Percentiles rank a stretch among this genome's conserved stretches.
These are phyloP conservation scores for Yoshiicerus persimilis DNA, from an alignment of 1,140 invertebrate species.

Conservation along the genomic window DNA sequence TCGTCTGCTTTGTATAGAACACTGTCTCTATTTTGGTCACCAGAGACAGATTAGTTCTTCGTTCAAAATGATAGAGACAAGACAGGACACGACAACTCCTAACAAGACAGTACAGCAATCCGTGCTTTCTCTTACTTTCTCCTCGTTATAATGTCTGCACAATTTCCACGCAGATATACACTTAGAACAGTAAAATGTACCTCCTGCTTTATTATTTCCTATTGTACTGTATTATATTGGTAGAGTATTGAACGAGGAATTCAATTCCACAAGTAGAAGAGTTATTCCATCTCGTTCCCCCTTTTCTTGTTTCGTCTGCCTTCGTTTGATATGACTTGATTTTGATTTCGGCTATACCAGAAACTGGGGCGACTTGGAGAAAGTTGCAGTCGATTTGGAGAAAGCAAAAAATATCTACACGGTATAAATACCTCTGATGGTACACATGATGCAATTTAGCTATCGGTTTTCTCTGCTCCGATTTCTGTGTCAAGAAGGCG, in stretches of 20 bases:
- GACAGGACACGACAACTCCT: neutral
- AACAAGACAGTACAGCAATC: neutral
- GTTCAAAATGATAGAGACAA: neutral
- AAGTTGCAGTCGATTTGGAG: neutral
- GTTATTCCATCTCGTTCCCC: neutral
- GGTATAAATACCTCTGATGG: neutral
- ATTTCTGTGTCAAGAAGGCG: neutral
- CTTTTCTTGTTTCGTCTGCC: neutral
- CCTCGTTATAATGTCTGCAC: neutral
- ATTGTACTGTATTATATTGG: neutral
- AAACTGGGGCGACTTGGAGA: neutral
- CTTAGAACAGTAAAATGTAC: neutral
- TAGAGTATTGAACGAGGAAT: neutral
- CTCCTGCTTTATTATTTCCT: neutral
- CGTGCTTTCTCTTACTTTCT: neutral
- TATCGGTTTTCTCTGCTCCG: neutral
- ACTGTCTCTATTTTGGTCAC: neutral
- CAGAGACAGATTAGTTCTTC: conserved; percentile 17
- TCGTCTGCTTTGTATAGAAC: neutral
- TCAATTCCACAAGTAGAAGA: neutral
- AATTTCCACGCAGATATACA: neutral
- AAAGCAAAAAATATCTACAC: neutral
- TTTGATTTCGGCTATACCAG: neutral
- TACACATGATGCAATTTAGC: neutral
- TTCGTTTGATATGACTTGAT: neutral